Conservation (phyloP, 1,140 invertebrate species). For the Phortica variegata region DNA sequence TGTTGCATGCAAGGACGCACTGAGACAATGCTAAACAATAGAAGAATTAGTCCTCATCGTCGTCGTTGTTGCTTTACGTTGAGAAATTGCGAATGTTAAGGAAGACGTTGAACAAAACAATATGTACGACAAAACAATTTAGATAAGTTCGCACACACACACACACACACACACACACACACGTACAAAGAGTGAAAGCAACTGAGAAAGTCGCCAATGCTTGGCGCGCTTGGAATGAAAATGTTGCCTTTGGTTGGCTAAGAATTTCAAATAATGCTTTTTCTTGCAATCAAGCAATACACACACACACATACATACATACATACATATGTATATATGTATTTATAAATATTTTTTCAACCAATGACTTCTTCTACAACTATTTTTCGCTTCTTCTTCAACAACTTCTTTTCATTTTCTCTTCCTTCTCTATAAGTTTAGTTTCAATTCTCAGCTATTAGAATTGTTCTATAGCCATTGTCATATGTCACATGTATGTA, state of each 20-base stretch:
- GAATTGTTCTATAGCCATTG: slow-evolving; percentile 25
- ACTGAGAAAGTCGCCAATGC: too few species aligned
- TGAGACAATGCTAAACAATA: too few species aligned
- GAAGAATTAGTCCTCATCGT: too few species aligned
- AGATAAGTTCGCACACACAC: slow-evolving; percentile 52
- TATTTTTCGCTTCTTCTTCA: slow-evolving; percentile 26
- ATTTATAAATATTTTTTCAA: slow-evolving; percentile 2
- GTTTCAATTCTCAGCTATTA: slow-evolving; percentile 6
- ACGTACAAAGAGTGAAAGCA: slow-evolving; percentile 7
- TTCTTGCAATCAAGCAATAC: slow-evolving; percentile 14
- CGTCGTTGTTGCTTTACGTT: too few species aligned
- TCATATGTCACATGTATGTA: not conserved
- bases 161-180: slow-evolving; percentile 6
- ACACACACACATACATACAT: too few species aligned
- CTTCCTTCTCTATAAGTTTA: not conserved
- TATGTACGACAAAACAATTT: slow-evolving; percentile 54
- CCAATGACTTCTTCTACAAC: slow-evolving; percentile 18
- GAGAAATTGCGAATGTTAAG: too few species aligned
- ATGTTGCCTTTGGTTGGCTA: slow-evolving; percentile 42
- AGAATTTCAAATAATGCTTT: slow-evolving; percentile 34
- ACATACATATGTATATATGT: slow-evolving; percentile 1
- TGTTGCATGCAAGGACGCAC: too few species aligned
- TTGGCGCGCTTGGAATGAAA: slow-evolving; percentile 51
- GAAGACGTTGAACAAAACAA: slow-evolving; percentile 53
- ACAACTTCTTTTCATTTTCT: slow-evolving; percentile 11